Evolutionary conservation across 1,140 invertebrate species (phyloP), one percentile per base, ranked within the genome.

Genomic region (Brachionus plicatilis): DNA sequence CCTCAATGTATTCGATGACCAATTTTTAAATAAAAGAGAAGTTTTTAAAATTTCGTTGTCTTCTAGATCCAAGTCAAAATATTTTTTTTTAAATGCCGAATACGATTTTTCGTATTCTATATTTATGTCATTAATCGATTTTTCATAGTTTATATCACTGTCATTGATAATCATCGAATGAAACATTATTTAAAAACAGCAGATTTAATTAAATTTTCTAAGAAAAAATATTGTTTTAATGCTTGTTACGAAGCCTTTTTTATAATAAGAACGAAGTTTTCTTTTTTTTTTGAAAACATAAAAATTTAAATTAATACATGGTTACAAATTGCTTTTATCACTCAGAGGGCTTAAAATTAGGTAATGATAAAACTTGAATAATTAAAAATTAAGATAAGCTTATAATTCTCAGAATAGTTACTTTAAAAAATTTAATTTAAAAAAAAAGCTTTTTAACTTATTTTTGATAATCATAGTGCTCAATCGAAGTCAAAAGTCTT

Each of bases 21-120:
- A 82, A 47, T 68, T 68, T 65, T 65, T 82, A 29, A 82, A 82
- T 47, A 82, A 82, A 20, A 82, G n/a, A 45, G 20, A 43, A 27
- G 60, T 65, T 41, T 82, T 82, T 43, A 82, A 9, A 41, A 80
- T 33, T 11, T 80, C 76, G n/a, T 60, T 43, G 20, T 82, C 79
- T 20, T 65, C 53, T 17, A 14, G 6, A 5, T 65, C 33, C 41
- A 68, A 45, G 14, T 82, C 53, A 33, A 27, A 9, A 27, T 6
- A 27, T 9, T 47, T 47, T 53, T 50, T 76, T 50, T 14, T 50
- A 37, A 72, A 72, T 41, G 41, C 17, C 9, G 41, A 72, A 43
- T 72, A 43, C 3, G 68, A 72, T 41, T 72, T 72, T 43, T 72
- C 68, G 41, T 72, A 72, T 72, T 72, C 68, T 17, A 41, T 43